These are phyloP conservation scores for Brenthis daphne DNA, from an alignment of 2,888 invertebrate species.

Conservation along the genomic window DNA sequence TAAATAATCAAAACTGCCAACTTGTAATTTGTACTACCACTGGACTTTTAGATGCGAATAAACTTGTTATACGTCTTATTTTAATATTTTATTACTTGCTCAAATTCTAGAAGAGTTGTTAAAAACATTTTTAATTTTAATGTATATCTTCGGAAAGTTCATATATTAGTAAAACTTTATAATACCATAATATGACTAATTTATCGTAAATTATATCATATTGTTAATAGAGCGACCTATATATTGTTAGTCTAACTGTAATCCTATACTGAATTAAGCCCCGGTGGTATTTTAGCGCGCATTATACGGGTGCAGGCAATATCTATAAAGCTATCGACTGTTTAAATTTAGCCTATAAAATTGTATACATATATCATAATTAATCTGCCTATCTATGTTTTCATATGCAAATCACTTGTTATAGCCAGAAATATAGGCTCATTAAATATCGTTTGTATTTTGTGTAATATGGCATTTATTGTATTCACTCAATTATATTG, in stretches of 20 bases:
- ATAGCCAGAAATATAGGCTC: constrained; percentile 2
- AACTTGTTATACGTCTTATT: too few relatives aligned
- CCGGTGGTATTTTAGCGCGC: constrained; percentile 7
- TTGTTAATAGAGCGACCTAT: too few relatives aligned
- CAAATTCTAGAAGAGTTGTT: too few relatives aligned
- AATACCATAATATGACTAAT: not conserved
- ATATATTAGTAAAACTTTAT: too few relatives aligned
- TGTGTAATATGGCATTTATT: not conserved
- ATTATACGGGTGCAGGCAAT: constrained; percentile 6
- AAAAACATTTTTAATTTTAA: too few relatives aligned
- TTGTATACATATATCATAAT: constrained; percentile 3
- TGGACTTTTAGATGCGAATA: too few relatives aligned
- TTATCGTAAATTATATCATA: not conserved
- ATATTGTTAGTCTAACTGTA: not conserved
- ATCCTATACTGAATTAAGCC: constrained; percentile 17
- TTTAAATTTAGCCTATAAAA: constrained; percentile 6
- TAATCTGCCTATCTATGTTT: constrained; percentile 6
- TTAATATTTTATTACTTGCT: too few relatives aligned
- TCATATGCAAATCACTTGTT: constrained; percentile 17
- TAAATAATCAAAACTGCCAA: too few relatives aligned
- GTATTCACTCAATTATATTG: not conserved
- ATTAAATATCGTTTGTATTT: not conserved
- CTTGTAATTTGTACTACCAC: too few relatives aligned
- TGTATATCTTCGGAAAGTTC: too few relatives aligned
- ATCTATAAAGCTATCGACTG: not conserved